A percentile compares a stretch with the other conserved stretches of the same genome.
Conservation (phyloP, 2,797 vertebrate genomes). For the Enteromius paludinosus region DNA sequence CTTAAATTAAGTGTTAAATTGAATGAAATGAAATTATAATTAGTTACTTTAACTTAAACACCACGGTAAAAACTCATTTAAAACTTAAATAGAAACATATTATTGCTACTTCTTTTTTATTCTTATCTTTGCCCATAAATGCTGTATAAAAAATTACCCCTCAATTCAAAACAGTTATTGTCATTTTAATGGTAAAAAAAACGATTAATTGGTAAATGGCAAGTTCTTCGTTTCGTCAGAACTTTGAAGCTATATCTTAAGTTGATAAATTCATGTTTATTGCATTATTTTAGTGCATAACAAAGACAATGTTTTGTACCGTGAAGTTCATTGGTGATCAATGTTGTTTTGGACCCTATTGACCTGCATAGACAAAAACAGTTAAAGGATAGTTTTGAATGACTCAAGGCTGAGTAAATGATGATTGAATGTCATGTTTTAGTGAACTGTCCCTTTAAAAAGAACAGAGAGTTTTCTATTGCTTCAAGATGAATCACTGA, state of each 20-base stretch:
- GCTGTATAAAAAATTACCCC: no score
- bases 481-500: constrained; percentile 2
- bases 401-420: not conserved
- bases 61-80: no score
- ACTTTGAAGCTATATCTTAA: not conserved
- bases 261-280: not conserved
- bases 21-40: not conserved
- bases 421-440: not conserved
- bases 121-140: no score
- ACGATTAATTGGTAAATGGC: not conserved
- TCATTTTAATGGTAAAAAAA: not conserved
- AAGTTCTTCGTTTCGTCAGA: not conserved
- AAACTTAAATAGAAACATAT: not conserved
- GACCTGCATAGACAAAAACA: not conserved
- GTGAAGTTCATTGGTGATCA: not conserved
- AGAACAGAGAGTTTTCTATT: not conserved
- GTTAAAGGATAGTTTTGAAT: not conserved
- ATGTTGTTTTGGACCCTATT: not conserved
- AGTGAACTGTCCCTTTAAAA: not conserved
- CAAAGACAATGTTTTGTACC: not conserved
- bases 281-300: not conserved
- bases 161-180: not conserved
- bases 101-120: not conserved
- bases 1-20: not conserved
- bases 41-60: no score